A percentile compares a stretch with the other conserved stretches of the same genome.
Conservation (phyloP, 2,888 invertebrate species). For the Timandra comae region DNA sequence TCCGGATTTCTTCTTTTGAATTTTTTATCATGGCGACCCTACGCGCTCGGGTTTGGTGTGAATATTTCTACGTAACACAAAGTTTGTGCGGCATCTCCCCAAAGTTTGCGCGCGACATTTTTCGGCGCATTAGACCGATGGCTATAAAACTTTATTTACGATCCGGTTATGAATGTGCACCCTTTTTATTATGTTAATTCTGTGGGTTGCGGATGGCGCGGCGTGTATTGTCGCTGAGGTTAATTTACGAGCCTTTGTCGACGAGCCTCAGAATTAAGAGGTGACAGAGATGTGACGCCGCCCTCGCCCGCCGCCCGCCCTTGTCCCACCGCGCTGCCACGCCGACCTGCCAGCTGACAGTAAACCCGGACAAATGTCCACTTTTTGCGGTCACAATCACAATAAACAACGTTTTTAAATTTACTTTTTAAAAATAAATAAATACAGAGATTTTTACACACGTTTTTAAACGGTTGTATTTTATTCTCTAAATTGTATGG, state of each 20-base stretch:
- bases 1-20: slow-evolving; percentile 36
- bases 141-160: slow-evolving; percentile 71
- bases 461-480: too few species aligned
- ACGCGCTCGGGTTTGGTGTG: slow-evolving; percentile 20
- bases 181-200: slow-evolving; percentile 73
- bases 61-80: slow-evolving; percentile 29
- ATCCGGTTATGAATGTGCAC: slow-evolving; percentile 55
- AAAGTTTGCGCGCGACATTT: slow-evolving; percentile 47
- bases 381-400: too few species aligned
- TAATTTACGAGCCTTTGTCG: slow-evolving; percentile 46
- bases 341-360: too few species aligned
- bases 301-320: neutral
- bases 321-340: too few species aligned
- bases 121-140: slow-evolving; percentile 65
- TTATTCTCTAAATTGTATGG: too few species aligned
- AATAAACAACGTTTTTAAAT: too few species aligned
- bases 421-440: too few species aligned
- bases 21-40: slow-evolving; percentile 37
- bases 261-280: slow-evolving; percentile 17
- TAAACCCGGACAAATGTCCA: too few species aligned
- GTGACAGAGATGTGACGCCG: slow-evolving; percentile 13
- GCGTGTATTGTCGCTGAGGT: slow-evolving; percentile 40
- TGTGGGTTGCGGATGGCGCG: slow-evolving; percentile 34
- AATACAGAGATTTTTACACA: too few species aligned
- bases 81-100: slow-evolving; percentile 28